Conservation (phyloP, 2,113 vertebrate genomes). For the Caranx ignobilis region DNA sequence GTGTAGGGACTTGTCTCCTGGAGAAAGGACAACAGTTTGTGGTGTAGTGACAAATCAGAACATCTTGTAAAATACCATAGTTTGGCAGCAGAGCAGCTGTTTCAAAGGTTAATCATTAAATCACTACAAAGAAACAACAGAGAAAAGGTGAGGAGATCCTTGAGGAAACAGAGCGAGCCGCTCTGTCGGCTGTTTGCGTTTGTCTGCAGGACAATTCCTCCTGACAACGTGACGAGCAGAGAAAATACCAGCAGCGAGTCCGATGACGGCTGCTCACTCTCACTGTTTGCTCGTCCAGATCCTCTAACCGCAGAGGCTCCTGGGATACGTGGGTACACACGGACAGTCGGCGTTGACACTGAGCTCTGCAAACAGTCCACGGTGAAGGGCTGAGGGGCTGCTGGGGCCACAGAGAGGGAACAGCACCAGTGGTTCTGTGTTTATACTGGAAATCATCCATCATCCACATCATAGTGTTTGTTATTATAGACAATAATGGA, state of each 20-base stretch:
- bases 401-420: neutral
- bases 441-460: neutral
- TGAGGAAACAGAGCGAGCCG: neutral
- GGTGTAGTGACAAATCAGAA: too few species aligned
- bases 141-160: neutral
- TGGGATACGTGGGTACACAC: slow-evolving; percentile 16
- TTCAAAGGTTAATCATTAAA: neutral
- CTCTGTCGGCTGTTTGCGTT: neutral
- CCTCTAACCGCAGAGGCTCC: neutral
- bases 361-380: slow-evolving; percentile 40
- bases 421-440: neutral
- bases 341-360: neutral
- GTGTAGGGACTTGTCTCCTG: too few species aligned
- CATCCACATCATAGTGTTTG: too few species aligned
- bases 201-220: neutral
- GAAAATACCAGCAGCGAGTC: slow-evolving; percentile 31
- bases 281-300: slow-evolving; percentile 13
- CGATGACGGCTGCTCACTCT: neutral
- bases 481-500: too few species aligned
- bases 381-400: neutral
- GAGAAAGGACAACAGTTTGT: too few species aligned
- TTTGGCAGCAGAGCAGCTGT: too few species aligned
- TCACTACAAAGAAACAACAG: neutral
- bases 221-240: neutral
- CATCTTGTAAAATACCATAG: too few species aligned